These are phyloP conservation scores for Thera obeliscata DNA, from an alignment of 2,888 invertebrate species.

Conservation along the genomic window DNA sequence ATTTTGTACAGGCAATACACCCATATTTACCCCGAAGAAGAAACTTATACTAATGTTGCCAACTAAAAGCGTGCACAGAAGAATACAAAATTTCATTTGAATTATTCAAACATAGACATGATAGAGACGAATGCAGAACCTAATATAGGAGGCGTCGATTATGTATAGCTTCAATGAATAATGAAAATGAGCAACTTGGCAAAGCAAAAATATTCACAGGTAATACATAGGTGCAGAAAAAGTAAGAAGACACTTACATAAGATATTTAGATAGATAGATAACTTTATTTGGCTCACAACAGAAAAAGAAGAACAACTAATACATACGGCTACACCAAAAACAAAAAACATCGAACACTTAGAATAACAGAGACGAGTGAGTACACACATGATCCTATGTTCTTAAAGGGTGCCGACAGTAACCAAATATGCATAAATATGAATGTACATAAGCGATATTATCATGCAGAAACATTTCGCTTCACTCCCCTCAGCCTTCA, in stretches of 20 bases:
- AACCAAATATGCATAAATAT: too few species aligned
- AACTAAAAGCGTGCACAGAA: conserved; percentile 7
- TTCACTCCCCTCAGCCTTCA: conserved; percentile 34
- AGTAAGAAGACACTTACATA: not conserved
- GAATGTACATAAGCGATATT: conserved; percentile 4
- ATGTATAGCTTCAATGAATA: not conserved
- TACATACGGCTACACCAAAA: too few species aligned
- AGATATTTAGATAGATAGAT: too few species aligned
- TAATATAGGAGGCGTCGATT: not conserved
- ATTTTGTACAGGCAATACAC: not conserved
- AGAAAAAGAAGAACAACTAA: too few species aligned
- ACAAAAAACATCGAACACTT: too few species aligned
- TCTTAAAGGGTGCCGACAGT: too few species aligned
- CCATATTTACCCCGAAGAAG: not conserved
- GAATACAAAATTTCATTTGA: conserved; percentile 13
- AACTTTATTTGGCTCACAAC: too few species aligned
- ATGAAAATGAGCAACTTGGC: not conserved
- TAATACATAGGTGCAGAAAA: not conserved
- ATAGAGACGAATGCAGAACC: not conserved
- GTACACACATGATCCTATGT: too few species aligned
- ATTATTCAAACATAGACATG: conserved; percentile 9
- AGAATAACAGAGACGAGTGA: too few species aligned
- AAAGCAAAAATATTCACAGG: too few species aligned
- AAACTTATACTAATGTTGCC: conserved; percentile 5
- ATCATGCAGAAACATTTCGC: conserved; percentile 24